Evolutionary conservation across 92 coral and sea anemone species (phyloP).

Genomic region (Zoanthus gigantus): DNA sequence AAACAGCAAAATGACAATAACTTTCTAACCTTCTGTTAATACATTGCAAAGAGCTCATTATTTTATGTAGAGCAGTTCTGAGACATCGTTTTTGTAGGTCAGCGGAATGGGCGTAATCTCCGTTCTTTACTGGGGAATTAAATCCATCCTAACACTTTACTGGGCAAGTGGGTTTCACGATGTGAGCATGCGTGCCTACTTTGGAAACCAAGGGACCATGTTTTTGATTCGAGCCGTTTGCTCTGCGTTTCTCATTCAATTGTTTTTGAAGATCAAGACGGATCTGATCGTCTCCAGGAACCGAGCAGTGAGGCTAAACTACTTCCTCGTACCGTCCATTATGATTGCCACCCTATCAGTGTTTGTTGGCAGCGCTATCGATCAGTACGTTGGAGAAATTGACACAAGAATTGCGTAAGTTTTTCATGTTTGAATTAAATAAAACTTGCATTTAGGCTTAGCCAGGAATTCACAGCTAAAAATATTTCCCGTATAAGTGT

Average conservation of each 20-base stretch:
- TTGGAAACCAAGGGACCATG: neutral
- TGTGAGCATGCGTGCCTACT: neutral
- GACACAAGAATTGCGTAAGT: slow-evolving; percentile 30
- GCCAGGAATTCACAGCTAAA: too few relatives aligned
- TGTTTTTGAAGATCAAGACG: slow-evolving; percentile 18
- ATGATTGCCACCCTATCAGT: slow-evolving; percentile 1
- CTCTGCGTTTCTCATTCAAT: neutral
- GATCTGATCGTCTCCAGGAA: neutral
- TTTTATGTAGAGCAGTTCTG: too few relatives aligned
- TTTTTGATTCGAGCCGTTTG: neutral
- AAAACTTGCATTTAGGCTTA: too few relatives aligned
- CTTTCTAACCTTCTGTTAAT: too few relatives aligned
- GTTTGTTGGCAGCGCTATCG: slow-evolving; percentile 12
- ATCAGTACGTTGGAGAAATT: slow-evolving; percentile 19
- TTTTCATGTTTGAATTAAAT: neutral
- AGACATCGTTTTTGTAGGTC: neutral
- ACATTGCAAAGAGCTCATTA: too few relatives aligned
- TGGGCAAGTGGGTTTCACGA: slow-evolving; percentile 2
- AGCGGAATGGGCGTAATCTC: slow-evolving; percentile 36
- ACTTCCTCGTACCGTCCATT: slow-evolving; percentile 4
- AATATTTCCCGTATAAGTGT: too few relatives aligned
- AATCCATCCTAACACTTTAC: slow-evolving; percentile 15
- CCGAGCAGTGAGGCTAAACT: neutral
- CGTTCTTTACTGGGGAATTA: neutral
- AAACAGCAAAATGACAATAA: too few relatives aligned